These are phyloP conservation scores for Leuctra nigra DNA, from an alignment of 2,888 invertebrate species.

Conservation along the genomic window DNA sequence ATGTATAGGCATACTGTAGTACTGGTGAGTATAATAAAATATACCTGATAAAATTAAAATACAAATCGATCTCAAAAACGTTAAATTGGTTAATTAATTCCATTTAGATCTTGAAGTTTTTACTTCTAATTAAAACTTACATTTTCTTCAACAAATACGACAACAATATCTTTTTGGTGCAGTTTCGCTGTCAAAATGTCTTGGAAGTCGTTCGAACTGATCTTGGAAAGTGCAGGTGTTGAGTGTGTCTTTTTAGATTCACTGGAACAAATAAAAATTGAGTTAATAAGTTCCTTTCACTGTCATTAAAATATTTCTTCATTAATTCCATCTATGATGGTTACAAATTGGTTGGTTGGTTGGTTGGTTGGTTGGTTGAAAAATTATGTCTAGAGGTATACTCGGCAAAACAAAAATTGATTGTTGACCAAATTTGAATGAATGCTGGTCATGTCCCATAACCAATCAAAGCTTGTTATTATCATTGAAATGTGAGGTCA, in stretches of 20 bases:
- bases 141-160: slow-evolving; percentile 46
- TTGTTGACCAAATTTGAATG: too few relatives aligned
- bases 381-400: too few relatives aligned
- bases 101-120: not conserved
- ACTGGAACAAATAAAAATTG: slow-evolving; percentile 21
- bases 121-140: slow-evolving; percentile 18
- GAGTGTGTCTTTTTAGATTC: not conserved
- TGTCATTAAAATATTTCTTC: too few relatives aligned
- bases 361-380: too few relatives aligned
- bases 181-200: slow-evolving; percentile 17
- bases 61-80: not conserved
- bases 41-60: not conserved
- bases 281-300: too few relatives aligned
- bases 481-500: too few relatives aligned
- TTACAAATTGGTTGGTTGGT: too few relatives aligned
- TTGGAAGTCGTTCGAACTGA: slow-evolving; percentile 21
- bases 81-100: not conserved
- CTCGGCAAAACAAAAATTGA: too few relatives aligned
- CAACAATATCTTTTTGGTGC: slow-evolving; percentile 32
- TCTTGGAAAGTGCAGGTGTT: slow-evolving; percentile 18
- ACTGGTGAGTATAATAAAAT: not conserved
- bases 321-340: too few relatives aligned
- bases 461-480: too few relatives aligned
- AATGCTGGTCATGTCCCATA: too few relatives aligned
- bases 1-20: too few relatives aligned